Base-by-base conservation (phyloP, 1,140 invertebrate species). In the Centruroides sculpturatus region DNA sequence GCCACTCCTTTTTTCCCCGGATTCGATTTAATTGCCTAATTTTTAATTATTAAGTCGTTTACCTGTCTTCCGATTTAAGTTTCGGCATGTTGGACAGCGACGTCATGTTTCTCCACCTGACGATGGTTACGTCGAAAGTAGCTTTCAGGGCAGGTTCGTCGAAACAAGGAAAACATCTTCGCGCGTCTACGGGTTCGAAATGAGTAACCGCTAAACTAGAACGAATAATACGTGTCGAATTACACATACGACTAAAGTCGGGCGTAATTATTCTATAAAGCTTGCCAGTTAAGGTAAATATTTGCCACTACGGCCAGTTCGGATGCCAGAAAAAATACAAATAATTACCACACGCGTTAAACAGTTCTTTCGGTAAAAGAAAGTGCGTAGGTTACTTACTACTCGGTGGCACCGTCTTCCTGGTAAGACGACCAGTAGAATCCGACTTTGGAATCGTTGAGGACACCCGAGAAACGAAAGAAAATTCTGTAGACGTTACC, bases 91-190 rank as follows among this genome's bases (percentile, higher is more conserved):
- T 97, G 61, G 87, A 90, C 8, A 94, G 74, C 0, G 85, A 79
- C 0, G 75, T 82, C 68, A 82, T 83, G 12, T 62, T 13, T 6
- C 68, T 74, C 49, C 80, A 73, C 63, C 85, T 80, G 65, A 83
- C 79, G 5, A 98, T 74, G 0, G 84, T 85, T 55, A 98, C 86
- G 72, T 93, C 86, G 79, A 98, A 98, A 3, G 89, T 93, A 4
- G 92, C 87, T 75, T 98, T 98, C 8, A 91, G 80, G 9, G 91
- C 87, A 48, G 93, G 94, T 72, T 98, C 94, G 76, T 98, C 94
- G 92, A 92, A 98, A 74, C 93, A 97, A 7, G 93, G 93, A 70
- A 98, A 96, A 70, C 90, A 92, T 66, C 89, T 77, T 57, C 93
- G 79, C 13, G 92, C 93, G 81, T 95, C 89, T 34, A 90, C 93